These are phyloP conservation scores for Clarias gariepinus DNA, from an alignment of 2,113 vertebrate genomes.

Conservation along the genomic window DNA sequence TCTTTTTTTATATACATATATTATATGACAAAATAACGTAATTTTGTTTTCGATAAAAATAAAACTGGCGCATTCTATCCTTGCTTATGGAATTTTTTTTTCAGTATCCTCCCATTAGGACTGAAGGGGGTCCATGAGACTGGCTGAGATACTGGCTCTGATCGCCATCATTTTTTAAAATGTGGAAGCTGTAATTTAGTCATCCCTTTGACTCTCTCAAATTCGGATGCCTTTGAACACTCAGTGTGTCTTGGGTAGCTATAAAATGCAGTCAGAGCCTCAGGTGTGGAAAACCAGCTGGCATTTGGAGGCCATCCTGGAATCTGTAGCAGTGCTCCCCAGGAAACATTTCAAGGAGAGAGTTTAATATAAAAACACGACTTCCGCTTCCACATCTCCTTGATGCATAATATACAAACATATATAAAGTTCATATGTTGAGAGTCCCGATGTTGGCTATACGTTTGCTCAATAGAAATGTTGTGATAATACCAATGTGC, in stretches of 20 bases:
- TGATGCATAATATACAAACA: background rate
- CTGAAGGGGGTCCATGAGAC: background rate
- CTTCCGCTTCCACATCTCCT: background rate
- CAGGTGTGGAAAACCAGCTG: constrained; percentile 28
- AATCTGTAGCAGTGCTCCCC: background rate
- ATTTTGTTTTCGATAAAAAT: too few species aligned
- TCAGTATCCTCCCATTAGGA: constrained; percentile 9
- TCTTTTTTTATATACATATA: background rate
- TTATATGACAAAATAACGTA: too few species aligned
- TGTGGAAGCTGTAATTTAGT: constrained; percentile 40
- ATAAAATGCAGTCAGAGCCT: constrained; percentile 31
- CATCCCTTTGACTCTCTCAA: constrained; percentile 32
- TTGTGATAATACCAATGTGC: background rate
- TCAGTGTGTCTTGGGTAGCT: constrained; percentile 32
- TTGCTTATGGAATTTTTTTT: background rate
- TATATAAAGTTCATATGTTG: too few species aligned
- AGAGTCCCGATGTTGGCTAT: background rate
- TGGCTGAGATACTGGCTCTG: background rate
- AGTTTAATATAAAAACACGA: background rate
- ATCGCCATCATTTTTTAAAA: background rate
- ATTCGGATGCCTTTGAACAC: constrained; percentile 10
- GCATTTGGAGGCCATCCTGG: constrained; percentile 10
- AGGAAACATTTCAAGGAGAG: background rate
- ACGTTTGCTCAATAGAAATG: background rate
- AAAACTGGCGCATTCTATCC: background rate